Evolutionary conservation across 2,888 invertebrate genomes (phyloP).

Genomic region (Andrena haemorrhoa): DNA sequence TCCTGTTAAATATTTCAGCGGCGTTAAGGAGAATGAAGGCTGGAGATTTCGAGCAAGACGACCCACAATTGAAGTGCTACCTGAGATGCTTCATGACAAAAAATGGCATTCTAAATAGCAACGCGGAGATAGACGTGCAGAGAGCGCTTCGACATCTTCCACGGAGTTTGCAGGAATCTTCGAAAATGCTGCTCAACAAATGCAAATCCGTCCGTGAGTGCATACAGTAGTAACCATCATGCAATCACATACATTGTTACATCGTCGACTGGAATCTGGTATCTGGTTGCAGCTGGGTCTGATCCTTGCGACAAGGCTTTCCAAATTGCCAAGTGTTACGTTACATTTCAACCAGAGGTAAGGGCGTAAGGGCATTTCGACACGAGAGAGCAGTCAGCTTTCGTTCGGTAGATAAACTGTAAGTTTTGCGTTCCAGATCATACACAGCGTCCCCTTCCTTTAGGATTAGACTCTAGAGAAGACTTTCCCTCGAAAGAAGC

Average conservation of each 20-base stretch:
- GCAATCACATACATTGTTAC: conserved; percentile 51
- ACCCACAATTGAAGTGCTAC: conserved; percentile 79
- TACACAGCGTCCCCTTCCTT: conserved; percentile 69
- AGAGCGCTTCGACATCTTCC: conserved; percentile 76
- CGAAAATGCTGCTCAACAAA: conserved; percentile 68
- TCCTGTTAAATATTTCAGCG: conserved; percentile 61
- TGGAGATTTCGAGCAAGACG: conserved; percentile 74
- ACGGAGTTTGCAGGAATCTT: conserved; percentile 67
- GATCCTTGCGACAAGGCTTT: conserved; percentile 79
- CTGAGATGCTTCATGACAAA: conserved; percentile 78
- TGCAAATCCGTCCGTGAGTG: conserved; percentile 77
- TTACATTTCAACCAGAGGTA: conserved; percentile 76
- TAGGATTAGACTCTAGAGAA: conserved; percentile 33
- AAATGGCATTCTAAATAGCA: conserved; percentile 73
- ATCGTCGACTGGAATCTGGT: not conserved
- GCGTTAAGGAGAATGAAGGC: conserved; percentile 74
- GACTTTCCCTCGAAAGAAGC: not conserved
- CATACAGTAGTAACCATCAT: not conserved
- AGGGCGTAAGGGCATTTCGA: conserved; percentile 65
- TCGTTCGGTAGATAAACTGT: not conserved
- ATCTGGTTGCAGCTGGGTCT: conserved; percentile 68
- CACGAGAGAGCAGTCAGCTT: not conserved
- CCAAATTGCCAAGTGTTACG: conserved; percentile 77
- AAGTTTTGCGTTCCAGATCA: conserved; percentile 64
- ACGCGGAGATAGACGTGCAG: conserved; percentile 75